Evolutionary conservation across 1,140 invertebrate species (phyloP), one percentile per base, ranked within the genome.

Genomic region (Matsumurasca onukii): DNA sequence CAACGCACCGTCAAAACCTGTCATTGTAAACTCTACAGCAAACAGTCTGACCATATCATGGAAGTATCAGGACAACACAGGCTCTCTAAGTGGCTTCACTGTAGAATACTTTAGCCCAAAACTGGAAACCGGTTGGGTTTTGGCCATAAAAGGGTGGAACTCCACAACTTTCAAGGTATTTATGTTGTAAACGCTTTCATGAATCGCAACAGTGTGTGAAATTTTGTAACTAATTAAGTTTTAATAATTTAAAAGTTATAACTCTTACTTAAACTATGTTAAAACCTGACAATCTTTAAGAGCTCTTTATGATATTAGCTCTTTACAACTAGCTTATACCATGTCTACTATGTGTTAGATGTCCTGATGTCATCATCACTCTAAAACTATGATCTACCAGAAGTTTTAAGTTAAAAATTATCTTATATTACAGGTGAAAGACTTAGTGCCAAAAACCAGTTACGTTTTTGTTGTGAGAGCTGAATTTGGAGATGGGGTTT

Each of bases 381-480:
- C n/a, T n/a, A n/a, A n/a, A n/a, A n/a, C n/a, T n/a, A n/a, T n/a
- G n/a, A n/a, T n/a, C n/a, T n/a, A n/a, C n/a, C n/a, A n/a, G n/a
- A n/a, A n/a, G n/a, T n/a, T n/a, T n/a, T n/a, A n/a, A n/a, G n/a
- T n/a, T n/a, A n/a, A n/a, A n/a, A n/a, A n/a, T n/a, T n/a, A n/a
- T 86, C 87, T 72, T 75, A 62, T 69, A 77, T 66, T 66, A 31
- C 69, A 86, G 80, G 83, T 89, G 31, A 81, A 79, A 9, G 87
- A 88, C 74, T 82, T 95, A 57, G 88, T 87, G 68, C 89, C 89
- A 3, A 91, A 91, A 72, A 92, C 89, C n/a, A 86, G 86, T 13
- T 97, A 97, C 78, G 84, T 94, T 27, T 97, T 97, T 75, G 80
- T 95, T 13, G 88, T 97, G 13, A 84, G 95, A 66, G 92, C 93